Evolutionary conservation across 2,113 vertebrate species (phyloP).

Genomic region (Verasper variegatus): DNA sequence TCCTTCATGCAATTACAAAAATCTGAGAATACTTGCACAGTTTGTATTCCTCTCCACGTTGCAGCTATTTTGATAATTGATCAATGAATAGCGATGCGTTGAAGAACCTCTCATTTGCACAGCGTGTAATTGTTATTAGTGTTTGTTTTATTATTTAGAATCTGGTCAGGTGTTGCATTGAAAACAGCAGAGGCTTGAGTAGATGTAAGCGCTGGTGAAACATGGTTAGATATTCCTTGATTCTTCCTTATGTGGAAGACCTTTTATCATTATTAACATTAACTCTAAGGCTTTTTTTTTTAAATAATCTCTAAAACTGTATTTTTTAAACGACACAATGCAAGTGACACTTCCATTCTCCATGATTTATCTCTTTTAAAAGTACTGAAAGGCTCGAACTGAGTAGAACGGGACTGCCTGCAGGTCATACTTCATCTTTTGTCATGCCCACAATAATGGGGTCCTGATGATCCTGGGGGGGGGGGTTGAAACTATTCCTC

Average conservation of each 20-base stretch:
- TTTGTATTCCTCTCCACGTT: too few species aligned
- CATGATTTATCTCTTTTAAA: conserved; percentile 28
- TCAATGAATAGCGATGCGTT: too few species aligned
- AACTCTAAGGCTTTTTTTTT: background rate
- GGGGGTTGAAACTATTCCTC: conserved; percentile 28
- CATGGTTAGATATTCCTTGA: background rate
- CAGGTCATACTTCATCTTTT: conserved; percentile 60
- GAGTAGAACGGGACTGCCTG: conserved; percentile 55
- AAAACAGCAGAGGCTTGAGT: too few species aligned
- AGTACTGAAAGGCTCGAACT: conserved; percentile 40
- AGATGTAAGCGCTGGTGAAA: too few species aligned
- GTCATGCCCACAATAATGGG: conserved; percentile 51
- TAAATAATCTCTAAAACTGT: conserved; percentile 18
- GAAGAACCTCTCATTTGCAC: background rate
- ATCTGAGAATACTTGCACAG: too few species aligned
- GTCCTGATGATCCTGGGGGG: conserved; percentile 41
- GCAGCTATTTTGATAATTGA: too few species aligned
- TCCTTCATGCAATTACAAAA: background rate
- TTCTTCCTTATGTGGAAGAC: too few species aligned
- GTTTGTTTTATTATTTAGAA: background rate
- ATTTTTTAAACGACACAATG: conserved; percentile 38
- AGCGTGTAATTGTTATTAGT: background rate
- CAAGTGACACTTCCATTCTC: conserved; percentile 26
- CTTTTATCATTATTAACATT: too few species aligned
- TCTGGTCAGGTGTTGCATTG: too few species aligned